These are phyloP conservation scores for Mastomys coucha DNA, from an alignment of 2,113 vertebrate genomes.

Conservation along the genomic window DNA sequence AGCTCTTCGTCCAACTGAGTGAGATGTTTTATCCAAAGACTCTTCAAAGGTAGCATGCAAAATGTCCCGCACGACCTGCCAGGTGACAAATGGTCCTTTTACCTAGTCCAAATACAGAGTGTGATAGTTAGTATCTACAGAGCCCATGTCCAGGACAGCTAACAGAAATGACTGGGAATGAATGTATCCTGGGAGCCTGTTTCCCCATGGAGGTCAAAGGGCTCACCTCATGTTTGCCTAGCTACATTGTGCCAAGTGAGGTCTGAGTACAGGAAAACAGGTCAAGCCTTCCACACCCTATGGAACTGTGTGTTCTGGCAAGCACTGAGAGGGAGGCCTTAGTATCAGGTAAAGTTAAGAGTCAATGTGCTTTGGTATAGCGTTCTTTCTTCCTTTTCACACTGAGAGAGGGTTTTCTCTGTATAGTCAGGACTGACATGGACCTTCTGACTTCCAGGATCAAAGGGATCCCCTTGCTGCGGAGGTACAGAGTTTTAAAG, in stretches of 20 bases:
- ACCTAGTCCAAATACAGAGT: slow-evolving; percentile 86
- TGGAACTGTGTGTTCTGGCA: not conserved
- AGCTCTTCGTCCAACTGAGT: slow-evolving; percentile 93
- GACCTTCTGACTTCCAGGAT: not conserved
- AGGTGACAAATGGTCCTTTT: slow-evolving; percentile 92
- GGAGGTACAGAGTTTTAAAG: not conserved
- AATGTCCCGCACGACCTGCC: slow-evolving; percentile 95
- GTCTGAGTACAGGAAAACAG: not conserved
- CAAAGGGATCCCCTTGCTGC: not conserved
- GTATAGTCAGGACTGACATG: not conserved
- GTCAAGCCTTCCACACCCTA: accelerated
- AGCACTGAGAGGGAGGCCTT: not conserved
- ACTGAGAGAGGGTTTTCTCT: not conserved
- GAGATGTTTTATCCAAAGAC: slow-evolving; percentile 96
- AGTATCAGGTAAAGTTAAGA: not conserved
- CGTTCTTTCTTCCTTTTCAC: not conserved
- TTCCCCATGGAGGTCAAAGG: not conserved
- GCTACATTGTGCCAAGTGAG: not conserved
- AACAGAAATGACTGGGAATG: not conserved
- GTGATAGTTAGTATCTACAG: accelerated
- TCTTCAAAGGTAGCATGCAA: slow-evolving; percentile 94
- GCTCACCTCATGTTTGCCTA: not conserved
- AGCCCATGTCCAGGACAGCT: accelerated
- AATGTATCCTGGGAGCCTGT: not conserved
- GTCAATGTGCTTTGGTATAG: not conserved